phyloP scores from a whole-genome alignment of 2,797 vertebrate genomes.

The Loris lydekkerianus region DNA sequence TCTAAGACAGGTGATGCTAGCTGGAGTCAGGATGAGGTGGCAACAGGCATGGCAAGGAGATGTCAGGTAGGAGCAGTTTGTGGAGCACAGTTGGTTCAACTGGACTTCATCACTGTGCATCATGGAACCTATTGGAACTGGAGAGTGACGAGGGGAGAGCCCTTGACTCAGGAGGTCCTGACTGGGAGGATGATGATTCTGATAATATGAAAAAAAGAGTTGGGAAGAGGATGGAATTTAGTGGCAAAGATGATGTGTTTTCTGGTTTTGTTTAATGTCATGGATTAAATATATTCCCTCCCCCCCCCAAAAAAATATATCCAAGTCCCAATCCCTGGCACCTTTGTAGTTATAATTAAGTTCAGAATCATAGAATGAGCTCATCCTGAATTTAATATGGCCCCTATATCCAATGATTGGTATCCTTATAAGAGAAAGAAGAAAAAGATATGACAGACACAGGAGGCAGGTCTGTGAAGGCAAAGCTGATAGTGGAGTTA shows the following conservation, averaged over 20 bases:
- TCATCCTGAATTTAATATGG: not conserved
- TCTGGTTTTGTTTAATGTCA: not conserved
- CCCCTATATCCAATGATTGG: not conserved
- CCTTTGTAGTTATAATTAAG: not conserved
- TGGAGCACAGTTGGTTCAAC: not conserved
- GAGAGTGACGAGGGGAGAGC: not conserved
- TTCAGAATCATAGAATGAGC: not conserved
- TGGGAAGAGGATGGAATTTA: not conserved
- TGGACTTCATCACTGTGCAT: not conserved
- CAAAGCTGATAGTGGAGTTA: not conserved
- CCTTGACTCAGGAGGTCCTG: not conserved
- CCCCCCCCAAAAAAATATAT: accelerated
- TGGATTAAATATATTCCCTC: not conserved
- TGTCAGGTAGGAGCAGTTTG: accelerated
- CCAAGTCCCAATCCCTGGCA: not conserved
- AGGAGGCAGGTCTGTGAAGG: not conserved
- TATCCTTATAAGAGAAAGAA: not conserved
- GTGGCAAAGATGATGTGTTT: not conserved
- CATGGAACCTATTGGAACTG: not conserved
- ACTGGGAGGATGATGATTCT: not conserved
- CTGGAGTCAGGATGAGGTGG: not conserved
- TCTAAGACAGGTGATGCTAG: not conserved
- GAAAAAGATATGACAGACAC: not conserved
- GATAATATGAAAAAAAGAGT: not conserved
- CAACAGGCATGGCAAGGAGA: not conserved